These are phyloP conservation scores for Onchidella celtica DNA, from an alignment of 2,888 invertebrate species.

Conservation along the genomic window DNA sequence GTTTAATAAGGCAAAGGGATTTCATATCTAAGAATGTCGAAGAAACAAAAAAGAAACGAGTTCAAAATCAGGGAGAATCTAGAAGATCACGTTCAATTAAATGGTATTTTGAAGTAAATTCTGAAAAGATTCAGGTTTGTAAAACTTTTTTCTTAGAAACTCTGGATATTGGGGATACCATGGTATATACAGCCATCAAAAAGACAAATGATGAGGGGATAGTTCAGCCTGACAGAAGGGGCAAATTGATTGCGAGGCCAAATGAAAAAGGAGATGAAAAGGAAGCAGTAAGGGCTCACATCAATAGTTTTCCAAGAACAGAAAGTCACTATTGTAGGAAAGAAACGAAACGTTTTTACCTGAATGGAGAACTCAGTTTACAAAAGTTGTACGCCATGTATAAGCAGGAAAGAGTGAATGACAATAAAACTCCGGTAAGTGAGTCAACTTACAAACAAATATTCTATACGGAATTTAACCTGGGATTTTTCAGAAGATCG, in stretches of 20 bases:
- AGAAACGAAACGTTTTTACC: neutral
- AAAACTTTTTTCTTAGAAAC: neutral
- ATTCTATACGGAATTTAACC: neutral
- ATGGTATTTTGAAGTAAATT: neutral
- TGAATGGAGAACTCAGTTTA: neutral
- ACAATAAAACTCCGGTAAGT: neutral
- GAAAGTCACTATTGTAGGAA: neutral
- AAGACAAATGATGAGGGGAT: neutral
- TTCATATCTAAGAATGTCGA: neutral
- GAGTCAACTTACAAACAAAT: neutral
- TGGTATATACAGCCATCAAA: neutral
- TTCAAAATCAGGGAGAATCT: neutral
- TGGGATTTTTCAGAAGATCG: neutral
- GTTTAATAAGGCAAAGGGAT: neutral
- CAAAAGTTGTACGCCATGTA: neutral
- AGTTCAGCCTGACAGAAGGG: neutral
- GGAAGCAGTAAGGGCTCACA: neutral
- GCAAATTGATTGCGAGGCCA: neutral
- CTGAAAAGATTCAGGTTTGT: neutral
- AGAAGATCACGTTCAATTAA: neutral
- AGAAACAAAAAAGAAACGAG: neutral
- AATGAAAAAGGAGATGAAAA: neutral
- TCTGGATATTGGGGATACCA: neutral
- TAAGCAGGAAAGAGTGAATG: neutral
- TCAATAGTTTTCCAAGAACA: neutral